Base-by-base conservation (phyloP, 2,113 vertebrate species). In the Alectura lathami region DNA sequence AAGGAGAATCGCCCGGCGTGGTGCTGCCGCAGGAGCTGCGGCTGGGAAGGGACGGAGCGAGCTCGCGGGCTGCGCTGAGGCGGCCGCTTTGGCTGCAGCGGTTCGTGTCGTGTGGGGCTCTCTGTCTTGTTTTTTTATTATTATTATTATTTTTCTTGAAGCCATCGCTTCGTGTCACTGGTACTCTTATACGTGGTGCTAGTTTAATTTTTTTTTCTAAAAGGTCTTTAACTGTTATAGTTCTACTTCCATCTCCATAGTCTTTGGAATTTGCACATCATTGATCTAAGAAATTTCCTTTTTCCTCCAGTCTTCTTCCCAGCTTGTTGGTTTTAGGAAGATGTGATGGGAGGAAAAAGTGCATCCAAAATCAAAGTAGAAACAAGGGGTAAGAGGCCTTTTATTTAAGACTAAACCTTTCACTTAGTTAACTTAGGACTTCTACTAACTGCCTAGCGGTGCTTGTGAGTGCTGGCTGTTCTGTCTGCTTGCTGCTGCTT, bases 311-410 rank as follows among this genome's bases (percentile, higher is more conserved):
- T 97, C 96, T 97, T 94, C 96, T 97, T 97, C 96, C 95, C 96
- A 97, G 96, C 91, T 94, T 97, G 94, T 97, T 96, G 95, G 91
- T 96, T 97, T 97, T 97, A 97, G 96, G 96, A 97, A 96, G 96
- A 97, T 95, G 95, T 97, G 96, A 97, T 91, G 95, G 96, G 96
- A 97, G 96, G 96, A 96, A 97, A 97, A 97, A 97, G 96, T 97
- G 83, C 94, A 95, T 27, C 96, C 94, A 96, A 96, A 96, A 97
- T 96, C 93, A 97, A 96, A 97, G 86, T 97, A 97, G 94, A 96
- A 96, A 96, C 96, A 88, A 96, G 96, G 89, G 89, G 93, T 96
- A 96, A 96, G 95, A 94, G 95, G 96, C 90, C 90, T 96, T 96
- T 96, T 96, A 96, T 94, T 96, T 97, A 95, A 96, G 95, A 97